Percentiles rank a stretch among this genome's conserved stretches.
Conservation (phyloP, 2,888 invertebrate genomes). For the Chalcosyrphus nemorum region DNA sequence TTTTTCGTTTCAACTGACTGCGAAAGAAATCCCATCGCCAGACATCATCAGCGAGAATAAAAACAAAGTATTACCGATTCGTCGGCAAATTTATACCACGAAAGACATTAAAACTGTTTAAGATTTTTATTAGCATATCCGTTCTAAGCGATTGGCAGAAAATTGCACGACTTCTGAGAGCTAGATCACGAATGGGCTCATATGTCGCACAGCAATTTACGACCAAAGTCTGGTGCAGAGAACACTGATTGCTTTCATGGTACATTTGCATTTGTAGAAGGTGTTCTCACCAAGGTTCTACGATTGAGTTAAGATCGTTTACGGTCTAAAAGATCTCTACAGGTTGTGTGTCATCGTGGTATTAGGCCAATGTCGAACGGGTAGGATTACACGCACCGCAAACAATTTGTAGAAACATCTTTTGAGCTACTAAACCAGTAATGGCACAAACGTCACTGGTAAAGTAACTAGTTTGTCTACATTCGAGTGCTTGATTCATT, state of each 20-base stretch:
- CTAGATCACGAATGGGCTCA: conserved; percentile 46
- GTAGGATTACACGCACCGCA: conserved; percentile 35
- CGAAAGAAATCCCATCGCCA: conserved; percentile 14
- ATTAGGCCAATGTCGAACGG: conserved; percentile 57
- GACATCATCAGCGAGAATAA: neutral
- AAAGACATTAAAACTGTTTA: conserved; percentile 10
- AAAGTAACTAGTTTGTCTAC: conserved; percentile 47
- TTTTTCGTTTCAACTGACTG: conserved; percentile 1
- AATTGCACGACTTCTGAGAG: conserved; percentile 55
- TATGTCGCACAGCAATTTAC: conserved; percentile 17
- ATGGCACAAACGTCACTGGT: conserved; percentile 25
- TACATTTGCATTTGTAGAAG: conserved; percentile 25
- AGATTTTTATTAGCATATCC: conserved; percentile 56
- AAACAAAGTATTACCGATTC: conserved; percentile 21
- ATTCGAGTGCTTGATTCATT: conserved; percentile 37
- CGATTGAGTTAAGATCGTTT: conserved; percentile 34
- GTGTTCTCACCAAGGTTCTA: conserved; percentile 22
- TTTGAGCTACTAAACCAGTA: neutral
- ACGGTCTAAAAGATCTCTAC: conserved; percentile 60
- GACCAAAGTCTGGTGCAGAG: neutral
- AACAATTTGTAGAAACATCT: conserved; percentile 6
- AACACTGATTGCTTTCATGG: conserved; percentile 12
- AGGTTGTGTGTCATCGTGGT: conserved; percentile 25
- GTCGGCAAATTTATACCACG: conserved; percentile 7
- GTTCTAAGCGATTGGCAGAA: conserved; percentile 31